Conservation (phyloP, 35 echinoderm and acorn worm genomes). For the Ophiothrix spiculata region DNA sequence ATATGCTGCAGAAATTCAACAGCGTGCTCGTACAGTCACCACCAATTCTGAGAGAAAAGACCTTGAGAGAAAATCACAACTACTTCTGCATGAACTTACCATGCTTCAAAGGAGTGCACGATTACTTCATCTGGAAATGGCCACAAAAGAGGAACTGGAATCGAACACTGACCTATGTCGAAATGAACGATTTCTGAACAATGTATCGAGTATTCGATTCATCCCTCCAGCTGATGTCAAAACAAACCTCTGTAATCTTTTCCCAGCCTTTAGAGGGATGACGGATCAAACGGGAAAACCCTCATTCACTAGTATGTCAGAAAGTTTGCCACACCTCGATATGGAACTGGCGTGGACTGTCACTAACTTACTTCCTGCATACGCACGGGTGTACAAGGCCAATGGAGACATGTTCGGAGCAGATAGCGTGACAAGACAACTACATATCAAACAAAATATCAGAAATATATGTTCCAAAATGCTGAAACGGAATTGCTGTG, state of each 20-base stretch:
- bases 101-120: too few species aligned
- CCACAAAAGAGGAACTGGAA: neutral
- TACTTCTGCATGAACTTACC: neutral
- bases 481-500: neutral
- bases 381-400: neutral
- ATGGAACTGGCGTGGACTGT: slow-evolving; percentile 26
- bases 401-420: neutral
- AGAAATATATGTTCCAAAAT: neutral
- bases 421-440: neutral
- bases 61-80: neutral
- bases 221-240: slow-evolving; percentile 3
- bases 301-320: neutral
- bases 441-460: neutral
- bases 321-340: neutral
- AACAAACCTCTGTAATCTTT: neutral
- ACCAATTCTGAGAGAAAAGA: neutral
- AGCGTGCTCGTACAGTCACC: neutral
- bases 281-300: neutral
- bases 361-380: neutral
- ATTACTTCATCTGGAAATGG: too few species aligned
- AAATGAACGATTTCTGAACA: neutral
- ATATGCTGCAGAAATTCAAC: neutral
- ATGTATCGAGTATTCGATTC: neutral
- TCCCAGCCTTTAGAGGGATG: neutral
- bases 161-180: neutral